Conservation (phyloP, 2,113 vertebrate species). For the Oxyruncus cristatus region DNA sequence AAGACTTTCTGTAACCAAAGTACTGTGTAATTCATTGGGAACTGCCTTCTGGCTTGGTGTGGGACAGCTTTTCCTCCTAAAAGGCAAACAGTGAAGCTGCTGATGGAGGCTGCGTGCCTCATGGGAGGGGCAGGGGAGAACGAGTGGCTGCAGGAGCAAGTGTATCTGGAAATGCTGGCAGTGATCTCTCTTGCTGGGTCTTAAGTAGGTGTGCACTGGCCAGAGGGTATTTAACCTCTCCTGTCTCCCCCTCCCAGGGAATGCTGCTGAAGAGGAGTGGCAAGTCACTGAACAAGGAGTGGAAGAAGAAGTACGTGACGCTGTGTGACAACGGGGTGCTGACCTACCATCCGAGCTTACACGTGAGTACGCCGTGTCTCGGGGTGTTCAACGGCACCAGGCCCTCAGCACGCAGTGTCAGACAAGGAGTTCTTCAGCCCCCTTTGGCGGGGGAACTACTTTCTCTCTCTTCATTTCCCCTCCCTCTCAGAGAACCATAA, state of each 20-base stretch:
- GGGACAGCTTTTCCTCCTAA: neutral
- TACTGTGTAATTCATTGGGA: neutral
- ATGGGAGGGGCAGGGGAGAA: neutral
- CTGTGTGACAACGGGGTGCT: slow-evolving; percentile 93
- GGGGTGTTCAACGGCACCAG: accelerated
- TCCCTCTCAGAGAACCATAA: neutral
- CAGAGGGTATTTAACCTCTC: neutral
- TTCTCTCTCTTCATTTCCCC: neutral
- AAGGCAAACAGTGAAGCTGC: neutral
- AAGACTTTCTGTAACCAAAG: neutral
- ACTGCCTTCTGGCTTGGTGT: neutral
- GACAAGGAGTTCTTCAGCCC: accelerated
- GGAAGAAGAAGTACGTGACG: slow-evolving; percentile 99
- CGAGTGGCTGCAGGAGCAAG: neutral
- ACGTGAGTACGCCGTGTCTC: slow-evolving; percentile 74
- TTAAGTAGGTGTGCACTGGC: neutral
- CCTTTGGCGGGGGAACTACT: neutral
- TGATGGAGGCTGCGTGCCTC: accelerated
- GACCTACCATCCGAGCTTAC: slow-evolving; percentile 95
- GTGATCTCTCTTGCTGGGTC: neutral
- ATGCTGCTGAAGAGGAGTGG: slow-evolving; percentile 95
- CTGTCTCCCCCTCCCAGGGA: slow-evolving; percentile 72
- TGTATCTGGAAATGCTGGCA: neutral
- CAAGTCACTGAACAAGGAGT: slow-evolving; percentile 95
- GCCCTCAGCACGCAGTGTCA: neutral